Evolutionary conservation across 2,113 vertebrate genomes (phyloP).

Genomic region (Gymnorhina tibicen): DNA sequence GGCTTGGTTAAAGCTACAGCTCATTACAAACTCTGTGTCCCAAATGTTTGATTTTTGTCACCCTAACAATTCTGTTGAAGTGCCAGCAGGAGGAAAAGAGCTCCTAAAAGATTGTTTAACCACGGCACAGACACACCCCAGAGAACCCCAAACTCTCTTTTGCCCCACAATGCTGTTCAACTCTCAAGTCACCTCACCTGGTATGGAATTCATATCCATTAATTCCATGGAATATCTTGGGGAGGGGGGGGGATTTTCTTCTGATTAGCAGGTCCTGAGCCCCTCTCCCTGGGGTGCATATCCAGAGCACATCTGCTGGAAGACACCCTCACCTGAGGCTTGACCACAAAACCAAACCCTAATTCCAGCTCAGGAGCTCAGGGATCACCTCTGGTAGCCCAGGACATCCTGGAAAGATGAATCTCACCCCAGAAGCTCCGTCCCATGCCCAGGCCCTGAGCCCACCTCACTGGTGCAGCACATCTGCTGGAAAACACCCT

Average conservation of each 20-base stretch:
- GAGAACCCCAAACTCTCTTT: accelerated
- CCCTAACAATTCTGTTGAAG: background rate
- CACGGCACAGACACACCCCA: background rate
- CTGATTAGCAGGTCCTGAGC: background rate
- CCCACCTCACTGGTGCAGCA: no score
- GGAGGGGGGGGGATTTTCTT: accelerated
- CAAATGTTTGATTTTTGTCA: background rate
- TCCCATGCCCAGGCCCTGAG: background rate
- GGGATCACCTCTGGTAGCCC: background rate
- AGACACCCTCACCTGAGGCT: background rate
- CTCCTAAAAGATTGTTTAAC: background rate
- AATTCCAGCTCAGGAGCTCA: background rate
- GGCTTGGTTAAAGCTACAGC: background rate
- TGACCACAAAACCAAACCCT: no score
- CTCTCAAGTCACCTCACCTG: background rate
- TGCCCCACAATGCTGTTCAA: background rate
- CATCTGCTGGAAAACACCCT: background rate
- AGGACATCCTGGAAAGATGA: background rate
- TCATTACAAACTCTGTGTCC: background rate
- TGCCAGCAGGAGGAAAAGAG: background rate
- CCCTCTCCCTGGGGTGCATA: background rate
- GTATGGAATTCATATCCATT: accelerated
- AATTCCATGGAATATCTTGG: accelerated
- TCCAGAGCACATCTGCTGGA: background rate
- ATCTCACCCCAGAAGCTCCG: background rate